These are phyloP conservation scores for Diorhabda carinulata DNA, from an alignment of 1,140 invertebrate genomes.

Conservation along the genomic window DNA sequence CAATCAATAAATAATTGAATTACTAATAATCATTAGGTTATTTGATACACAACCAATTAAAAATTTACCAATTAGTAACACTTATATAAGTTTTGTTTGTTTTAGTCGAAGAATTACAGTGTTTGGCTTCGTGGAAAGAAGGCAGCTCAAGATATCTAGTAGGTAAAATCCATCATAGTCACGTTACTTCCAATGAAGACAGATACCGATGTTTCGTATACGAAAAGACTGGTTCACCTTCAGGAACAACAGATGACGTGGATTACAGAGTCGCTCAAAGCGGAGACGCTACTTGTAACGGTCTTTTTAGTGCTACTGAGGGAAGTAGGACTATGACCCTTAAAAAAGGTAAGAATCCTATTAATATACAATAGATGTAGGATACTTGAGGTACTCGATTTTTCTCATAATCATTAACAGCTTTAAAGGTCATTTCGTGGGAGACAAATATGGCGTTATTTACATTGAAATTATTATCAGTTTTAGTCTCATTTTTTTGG, in stretches of 20 bases:
- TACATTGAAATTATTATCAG: too few species aligned
- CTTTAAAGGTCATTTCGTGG: too few species aligned
- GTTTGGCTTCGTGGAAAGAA: conserved; percentile 84
- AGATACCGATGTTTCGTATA: conserved; percentile 90
- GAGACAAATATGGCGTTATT: too few species aligned
- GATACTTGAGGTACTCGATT: not conserved
- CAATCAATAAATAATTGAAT: too few species aligned
- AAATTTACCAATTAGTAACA: too few species aligned
- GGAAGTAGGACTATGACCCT: conserved; percentile 72
- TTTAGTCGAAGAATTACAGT: conserved; percentile 81
- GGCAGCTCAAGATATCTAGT: conserved; percentile 82
- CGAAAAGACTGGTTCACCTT: conserved; percentile 61
- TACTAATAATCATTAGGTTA: too few species aligned
- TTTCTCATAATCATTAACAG: too few species aligned
- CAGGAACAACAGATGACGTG: conserved; percentile 50
- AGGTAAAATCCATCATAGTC: conserved; percentile 73
- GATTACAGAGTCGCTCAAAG: conserved; percentile 81
- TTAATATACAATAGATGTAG: not conserved
- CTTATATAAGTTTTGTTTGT: conserved; percentile 14
- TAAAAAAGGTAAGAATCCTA: conserved; percentile 56
- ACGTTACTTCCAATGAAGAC: conserved; percentile 85
- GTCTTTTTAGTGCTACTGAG: conserved; percentile 73
- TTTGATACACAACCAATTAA: too few species aligned
- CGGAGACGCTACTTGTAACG: conserved; percentile 84
- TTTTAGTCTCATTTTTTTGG: too few species aligned